Evolutionary conservation across 2,888 invertebrate species (phyloP), one percentile per base, ranked within the genome.

Genomic region (Leptinotarsa rubiginosa): DNA sequence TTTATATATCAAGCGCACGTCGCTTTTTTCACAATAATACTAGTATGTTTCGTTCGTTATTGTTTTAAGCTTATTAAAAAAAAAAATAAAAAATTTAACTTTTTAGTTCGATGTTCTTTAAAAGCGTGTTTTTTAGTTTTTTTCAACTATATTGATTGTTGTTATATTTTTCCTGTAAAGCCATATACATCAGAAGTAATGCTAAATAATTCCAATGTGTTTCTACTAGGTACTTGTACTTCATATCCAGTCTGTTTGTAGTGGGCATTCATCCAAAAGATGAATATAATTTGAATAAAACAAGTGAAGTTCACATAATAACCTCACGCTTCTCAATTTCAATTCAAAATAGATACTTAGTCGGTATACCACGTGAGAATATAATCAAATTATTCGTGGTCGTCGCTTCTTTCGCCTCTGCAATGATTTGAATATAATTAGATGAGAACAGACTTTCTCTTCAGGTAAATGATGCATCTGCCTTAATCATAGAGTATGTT

Each of bases 201-300:
- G 41, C 41, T 41, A 41, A 41, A 10, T 41, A 41, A 41, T 41
- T 41, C 41, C 41, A 41, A 10, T 41, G 41, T 10, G 41, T 41
- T 41, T 41, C 52, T 18, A 18, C 22, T 25, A n/a, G n/a, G n/a
- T n/a, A 22, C 56, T 13, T 56, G 56, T 22, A 13, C 15, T 56
- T 13, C 22, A 56, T 56, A 56, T 56, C 56, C 56, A 15, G 56
- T 56, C 3, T 7, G 4, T 56, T 22, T 7, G 15, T 41, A 15
- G 22, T 22, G 20, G 56, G 22, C 56, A 25, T 56, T 56, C 22
- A 56, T 22, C 15, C 22, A 22, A 56, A 12, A 56, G 20, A 56
- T 56, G 56, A 56, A 56, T 56, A 22, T 56, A 22, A 56, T 56
- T 56, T 56, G 56, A 56, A 56, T 56, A 15, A 56, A 56, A 56